phyloP scores from a whole-genome alignment of 2,888 invertebrate genomes.

The Apantesis nais region DNA sequence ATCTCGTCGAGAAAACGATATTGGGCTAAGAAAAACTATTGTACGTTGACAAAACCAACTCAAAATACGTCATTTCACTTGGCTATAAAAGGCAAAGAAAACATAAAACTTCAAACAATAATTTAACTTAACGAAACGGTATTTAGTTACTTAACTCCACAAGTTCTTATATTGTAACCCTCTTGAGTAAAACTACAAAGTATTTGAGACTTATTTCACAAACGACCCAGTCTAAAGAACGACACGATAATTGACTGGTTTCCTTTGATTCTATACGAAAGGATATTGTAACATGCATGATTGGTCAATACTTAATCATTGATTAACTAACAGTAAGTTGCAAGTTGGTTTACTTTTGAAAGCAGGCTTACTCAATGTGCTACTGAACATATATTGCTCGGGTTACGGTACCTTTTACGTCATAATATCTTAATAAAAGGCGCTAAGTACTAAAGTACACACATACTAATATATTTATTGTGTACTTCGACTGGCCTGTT shows the following conservation, averaged over 20 bases:
- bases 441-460: background rate
- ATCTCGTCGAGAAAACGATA: background rate
- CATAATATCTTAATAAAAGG: background rate
- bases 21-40: too few species aligned
- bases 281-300: conserved; percentile 62
- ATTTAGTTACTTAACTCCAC: background rate
- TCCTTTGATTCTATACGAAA: conserved; percentile 50
- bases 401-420: background rate
- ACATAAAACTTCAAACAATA: background rate
- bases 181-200: background rate
- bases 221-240: conserved; percentile 41
- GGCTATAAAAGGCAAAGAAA: background rate
- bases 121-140: background rate
- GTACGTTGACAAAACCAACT: background rate
- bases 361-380: conserved; percentile 21
- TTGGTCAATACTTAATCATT: conserved; percentile 30
- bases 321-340: conserved; percentile 23
- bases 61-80: background rate
- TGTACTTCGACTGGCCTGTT: too few species aligned
- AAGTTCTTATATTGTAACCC: background rate
- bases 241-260: conserved; percentile 43
- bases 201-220: background rate
- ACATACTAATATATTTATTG: too few species aligned
- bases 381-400: conserved; percentile 13
- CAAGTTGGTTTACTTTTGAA: conserved; percentile 12